Conservation (phyloP, 2,113 vertebrate species). For the Thunnus thynnus region DNA sequence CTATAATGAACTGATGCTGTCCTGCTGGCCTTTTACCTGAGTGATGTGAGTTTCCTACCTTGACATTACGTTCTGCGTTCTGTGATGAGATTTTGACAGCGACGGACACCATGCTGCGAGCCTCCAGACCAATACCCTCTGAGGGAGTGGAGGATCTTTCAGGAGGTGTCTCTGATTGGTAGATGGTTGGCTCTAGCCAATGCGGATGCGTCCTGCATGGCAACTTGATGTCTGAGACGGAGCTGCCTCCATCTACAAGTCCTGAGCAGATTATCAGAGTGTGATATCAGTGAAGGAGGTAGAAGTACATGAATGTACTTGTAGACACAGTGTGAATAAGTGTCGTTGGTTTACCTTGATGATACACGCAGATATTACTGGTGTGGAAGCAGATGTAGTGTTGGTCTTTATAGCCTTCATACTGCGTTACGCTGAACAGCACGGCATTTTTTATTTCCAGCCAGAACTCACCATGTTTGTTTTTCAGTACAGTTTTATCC, state of each 20-base stretch:
- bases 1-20: no score
- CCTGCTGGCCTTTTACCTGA: neutral
- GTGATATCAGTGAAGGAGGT: neutral
- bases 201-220: slow-evolving; percentile 91
- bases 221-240: slow-evolving; percentile 87
- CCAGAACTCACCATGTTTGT: slow-evolving; percentile 97
- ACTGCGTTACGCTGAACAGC: slow-evolving; percentile 92
- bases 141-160: slow-evolving; percentile 83
- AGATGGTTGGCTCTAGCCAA: slow-evolving; percentile 95
- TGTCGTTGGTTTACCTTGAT: slow-evolving; percentile 89
- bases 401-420: slow-evolving; percentile 95
- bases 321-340: neutral
- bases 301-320: neutral
- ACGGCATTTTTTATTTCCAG: slow-evolving; percentile 91
- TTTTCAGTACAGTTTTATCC: slow-evolving; percentile 86
- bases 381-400: slow-evolving; percentile 96
- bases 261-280: slow-evolving; percentile 76
- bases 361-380: slow-evolving; percentile 91
- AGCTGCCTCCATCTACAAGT: slow-evolving; percentile 86
- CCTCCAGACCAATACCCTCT: slow-evolving; percentile 90
- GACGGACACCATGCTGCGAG: slow-evolving; percentile 93
- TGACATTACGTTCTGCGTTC: slow-evolving; percentile 92
- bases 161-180: slow-evolving; percentile 89
- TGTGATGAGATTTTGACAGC: slow-evolving; percentile 94
- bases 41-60: slow-evolving; percentile 81